Evolutionary conservation across 2,113 vertebrate genomes (phyloP), one percentile per base, ranked within the genome.

Genomic region (Anguilla japonica): DNA sequence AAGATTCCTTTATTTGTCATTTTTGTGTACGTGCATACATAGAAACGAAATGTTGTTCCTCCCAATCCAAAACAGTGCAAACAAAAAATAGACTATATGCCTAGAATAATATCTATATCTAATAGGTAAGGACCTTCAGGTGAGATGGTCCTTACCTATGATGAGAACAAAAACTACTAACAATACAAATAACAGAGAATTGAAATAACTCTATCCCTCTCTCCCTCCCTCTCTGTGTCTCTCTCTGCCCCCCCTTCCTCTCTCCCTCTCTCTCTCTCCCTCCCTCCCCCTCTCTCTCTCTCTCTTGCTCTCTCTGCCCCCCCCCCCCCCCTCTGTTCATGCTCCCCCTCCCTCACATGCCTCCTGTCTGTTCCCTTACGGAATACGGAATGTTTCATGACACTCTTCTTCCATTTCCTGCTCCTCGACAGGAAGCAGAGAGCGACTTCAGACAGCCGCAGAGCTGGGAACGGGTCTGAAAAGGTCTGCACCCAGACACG

Each of bases 351-450:
- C 86, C 39, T 78, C n/a, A 71, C 84, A 53, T 84, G 83, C 50
- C 81, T 87, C 87, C 87, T 84, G 50, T 79, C 53, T 84, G 39
- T 46, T 53, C 75, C 63, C 67, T 87, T 39, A 78, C 60, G 75
- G 83, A 84, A 79, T 40, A 53, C 34, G 75, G 83, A 84, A 79
- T 87, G 34, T 60, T 87, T 67, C 20, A 81, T 40, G 82, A 83
- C 41, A 83, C 53, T 63, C 50, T 41, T 46, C 53, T 81, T 81
- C 83, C 75, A 84, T 84, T 78, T 78, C 81, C 41, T 87, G 83
- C 53, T 50, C 39, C 81, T 83, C 46, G 63, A 13, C 43, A 50
- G 86, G 53, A 80, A 84, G 84, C 50, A 29, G 82, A 83, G 50
- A n/a, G 71, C 7, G 71, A 9, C n/a, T 75, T 13, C 11, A 26